These are phyloP conservation scores for Zosterops lateralis DNA, from an alignment of 2,113 vertebrate species.

Conservation along the genomic window DNA sequence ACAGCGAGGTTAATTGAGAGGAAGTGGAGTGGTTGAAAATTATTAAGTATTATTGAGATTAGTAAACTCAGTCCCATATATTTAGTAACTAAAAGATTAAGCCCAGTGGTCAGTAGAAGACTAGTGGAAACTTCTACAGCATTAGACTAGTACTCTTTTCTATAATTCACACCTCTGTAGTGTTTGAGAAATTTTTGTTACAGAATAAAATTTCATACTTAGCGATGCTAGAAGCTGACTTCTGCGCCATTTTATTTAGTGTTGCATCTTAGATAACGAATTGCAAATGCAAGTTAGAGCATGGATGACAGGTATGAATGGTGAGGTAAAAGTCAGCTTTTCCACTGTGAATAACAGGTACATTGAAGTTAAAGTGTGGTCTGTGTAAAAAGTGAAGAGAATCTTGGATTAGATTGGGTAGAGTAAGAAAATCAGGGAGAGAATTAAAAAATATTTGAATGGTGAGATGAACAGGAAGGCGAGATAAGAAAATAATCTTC, in stretches of 20 bases:
- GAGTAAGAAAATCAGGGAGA: neutral
- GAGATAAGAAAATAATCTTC: neutral
- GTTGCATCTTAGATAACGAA: neutral
- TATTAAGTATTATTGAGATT: neutral
- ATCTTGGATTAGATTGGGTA: neutral
- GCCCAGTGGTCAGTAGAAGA: neutral
- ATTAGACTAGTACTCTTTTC: neutral
- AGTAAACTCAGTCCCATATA: neutral
- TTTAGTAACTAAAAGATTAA: neutral
- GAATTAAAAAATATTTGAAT: neutral
- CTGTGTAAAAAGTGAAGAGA: neutral
- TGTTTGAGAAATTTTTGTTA: neutral
- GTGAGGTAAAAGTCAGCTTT: neutral
- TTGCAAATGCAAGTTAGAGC: neutral
- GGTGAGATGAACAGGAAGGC: neutral
- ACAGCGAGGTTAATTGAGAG: neutral
- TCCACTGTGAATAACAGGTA: neutral
- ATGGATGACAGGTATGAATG: neutral
- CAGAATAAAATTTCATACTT: neutral
- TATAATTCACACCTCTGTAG: neutral
- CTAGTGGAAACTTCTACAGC: neutral
- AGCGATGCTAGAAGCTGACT: neutral
- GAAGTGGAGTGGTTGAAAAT: neutral
- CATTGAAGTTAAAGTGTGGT: neutral
- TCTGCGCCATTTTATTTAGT: neutral